phyloP scores from a whole-genome alignment of 2,113 vertebrate species.

The Zosterops lateralis region DNA sequence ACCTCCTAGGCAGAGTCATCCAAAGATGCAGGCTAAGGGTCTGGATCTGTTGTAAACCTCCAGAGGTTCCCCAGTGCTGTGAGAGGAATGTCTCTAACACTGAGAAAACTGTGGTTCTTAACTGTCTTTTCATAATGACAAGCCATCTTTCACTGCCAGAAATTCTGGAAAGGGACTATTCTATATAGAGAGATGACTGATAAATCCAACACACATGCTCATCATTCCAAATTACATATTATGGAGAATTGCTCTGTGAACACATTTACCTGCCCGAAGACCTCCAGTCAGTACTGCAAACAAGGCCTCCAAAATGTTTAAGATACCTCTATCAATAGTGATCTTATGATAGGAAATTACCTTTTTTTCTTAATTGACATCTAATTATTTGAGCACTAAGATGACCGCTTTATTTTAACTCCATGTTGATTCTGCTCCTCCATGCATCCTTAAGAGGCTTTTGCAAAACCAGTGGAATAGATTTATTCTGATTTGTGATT shows the following conservation, averaged over 20 bases:
- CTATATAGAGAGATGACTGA: not conserved
- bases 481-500: not conserved
- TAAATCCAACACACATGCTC: not conserved
- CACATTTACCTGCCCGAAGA: not conserved
- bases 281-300: not conserved
- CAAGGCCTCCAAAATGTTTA: not conserved
- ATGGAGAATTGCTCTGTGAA: not conserved
- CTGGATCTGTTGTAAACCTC: not conserved
- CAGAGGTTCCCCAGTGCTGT: not conserved
- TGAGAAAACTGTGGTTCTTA: not conserved
- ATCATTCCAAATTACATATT: not conserved
- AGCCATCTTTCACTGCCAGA: not conserved
- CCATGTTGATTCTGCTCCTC: not conserved
- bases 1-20: not conserved
- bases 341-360: not conserved
- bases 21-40: not conserved
- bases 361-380: not conserved
- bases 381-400: not conserved
- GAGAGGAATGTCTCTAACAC: not conserved
- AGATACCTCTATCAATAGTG: not conserved
- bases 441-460: fast-evolving
- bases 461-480: not conserved
- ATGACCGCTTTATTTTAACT: not conserved
- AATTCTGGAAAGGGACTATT: not conserved
- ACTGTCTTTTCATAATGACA: not conserved